Conservation (phyloP, 2,797 vertebrate genomes). For the Sphenodon punctatus region DNA sequence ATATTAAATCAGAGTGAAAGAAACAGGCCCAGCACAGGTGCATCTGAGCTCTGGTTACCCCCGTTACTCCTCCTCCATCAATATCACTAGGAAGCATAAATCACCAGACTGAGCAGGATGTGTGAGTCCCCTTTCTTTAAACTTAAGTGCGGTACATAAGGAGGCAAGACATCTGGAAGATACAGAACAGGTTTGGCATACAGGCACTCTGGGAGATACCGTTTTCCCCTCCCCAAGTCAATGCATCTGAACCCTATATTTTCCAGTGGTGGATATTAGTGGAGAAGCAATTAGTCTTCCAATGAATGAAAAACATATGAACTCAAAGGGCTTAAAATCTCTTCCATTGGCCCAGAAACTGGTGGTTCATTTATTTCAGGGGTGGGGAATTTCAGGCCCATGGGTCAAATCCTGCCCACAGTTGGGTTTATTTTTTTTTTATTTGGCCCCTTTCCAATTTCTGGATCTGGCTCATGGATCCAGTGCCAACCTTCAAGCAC, state of each 20-base stretch:
- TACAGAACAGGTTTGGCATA: background rate
- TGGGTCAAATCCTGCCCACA: no score
- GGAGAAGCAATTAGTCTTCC: background rate
- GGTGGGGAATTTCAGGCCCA: no score
- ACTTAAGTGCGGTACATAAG: background rate
- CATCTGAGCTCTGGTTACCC: slow-evolving; percentile 57
- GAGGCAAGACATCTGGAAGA: background rate
- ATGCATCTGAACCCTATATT: background rate
- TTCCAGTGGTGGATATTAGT: background rate
- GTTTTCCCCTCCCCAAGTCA: no score
- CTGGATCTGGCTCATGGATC: no score
- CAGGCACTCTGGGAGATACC: no score
- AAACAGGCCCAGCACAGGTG: slow-evolving; percentile 88
- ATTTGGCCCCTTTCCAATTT: no score
- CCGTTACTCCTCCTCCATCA: background rate
- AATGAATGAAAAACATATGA: background rate
- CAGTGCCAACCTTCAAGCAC: no score
- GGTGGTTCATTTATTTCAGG: no score
- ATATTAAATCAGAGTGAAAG: slow-evolving; percentile 84
- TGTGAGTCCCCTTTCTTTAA: fast-evolving
- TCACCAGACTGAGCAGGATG: background rate
- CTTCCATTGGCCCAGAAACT: background rate
- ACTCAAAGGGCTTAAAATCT: background rate
- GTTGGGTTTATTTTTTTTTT: no score
- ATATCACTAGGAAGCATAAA: background rate